A percentile compares a stretch with the other conserved stretches of the same genome.
phyloP scores from a whole-genome alignment of 2,797 vertebrate species.

The Rhinophrynus dorsalis region DNA sequence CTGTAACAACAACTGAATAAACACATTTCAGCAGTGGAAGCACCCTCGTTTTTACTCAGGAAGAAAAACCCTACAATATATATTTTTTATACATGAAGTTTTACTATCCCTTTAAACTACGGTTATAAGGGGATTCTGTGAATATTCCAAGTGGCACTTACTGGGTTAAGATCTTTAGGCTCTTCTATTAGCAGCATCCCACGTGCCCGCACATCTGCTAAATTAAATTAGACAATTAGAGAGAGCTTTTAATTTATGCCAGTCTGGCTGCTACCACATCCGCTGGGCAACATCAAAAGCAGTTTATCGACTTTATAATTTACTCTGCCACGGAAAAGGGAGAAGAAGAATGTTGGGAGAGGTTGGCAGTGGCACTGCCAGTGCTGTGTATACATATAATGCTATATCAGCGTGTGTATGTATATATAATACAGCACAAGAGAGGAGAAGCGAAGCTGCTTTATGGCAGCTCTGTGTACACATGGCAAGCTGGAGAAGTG shows the following conservation, averaged over 20 bases:
- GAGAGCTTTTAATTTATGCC: conserved; percentile 49
- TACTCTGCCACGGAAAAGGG: conserved; percentile 41
- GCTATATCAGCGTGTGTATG: conserved; percentile 15
- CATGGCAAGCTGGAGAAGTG: too few species aligned
- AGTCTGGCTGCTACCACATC: conserved; percentile 47
- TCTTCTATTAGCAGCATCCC: conserved; percentile 37
- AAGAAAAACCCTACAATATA: too few species aligned
- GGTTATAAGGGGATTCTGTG: too few species aligned
- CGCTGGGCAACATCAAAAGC: conserved; percentile 48
- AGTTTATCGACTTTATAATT: conserved; percentile 49
- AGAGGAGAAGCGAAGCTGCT: too few species aligned
- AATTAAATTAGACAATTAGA: conserved; percentile 51
- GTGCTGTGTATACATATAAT: conserved; percentile 1
- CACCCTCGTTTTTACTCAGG: too few species aligned
- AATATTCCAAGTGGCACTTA: too few species aligned
- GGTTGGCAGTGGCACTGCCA: conserved; percentile 3
- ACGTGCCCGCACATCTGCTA: conserved; percentile 47
- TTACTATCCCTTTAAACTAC: too few species aligned
- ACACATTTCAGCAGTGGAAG: too few species aligned
- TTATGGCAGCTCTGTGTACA: too few species aligned
- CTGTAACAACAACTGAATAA: too few species aligned
- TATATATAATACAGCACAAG: too few species aligned
- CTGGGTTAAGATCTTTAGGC: conserved; percentile 38
- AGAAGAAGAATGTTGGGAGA: background rate
- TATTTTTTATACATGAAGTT: too few species aligned